Evolutionary conservation across 2,797 vertebrate species (phyloP), one percentile per base, ranked within the genome.

Genomic region (Triplophysa bombifrons): DNA sequence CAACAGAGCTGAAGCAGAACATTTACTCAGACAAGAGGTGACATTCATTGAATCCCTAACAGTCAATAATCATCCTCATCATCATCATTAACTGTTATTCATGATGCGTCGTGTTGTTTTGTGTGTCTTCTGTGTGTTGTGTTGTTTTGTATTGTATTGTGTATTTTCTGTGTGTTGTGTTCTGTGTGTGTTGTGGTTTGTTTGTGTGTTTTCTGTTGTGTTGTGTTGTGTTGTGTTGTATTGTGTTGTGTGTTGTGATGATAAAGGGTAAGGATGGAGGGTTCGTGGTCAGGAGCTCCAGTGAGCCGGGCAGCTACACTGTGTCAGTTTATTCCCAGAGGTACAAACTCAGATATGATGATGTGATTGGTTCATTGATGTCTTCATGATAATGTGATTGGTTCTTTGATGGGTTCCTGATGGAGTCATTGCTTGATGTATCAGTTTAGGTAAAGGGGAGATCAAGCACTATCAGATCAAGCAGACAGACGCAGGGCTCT

Each of bases 401-500:
- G 25, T 30, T 60, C 16, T 53, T 14, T 71, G 30, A 74, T 61
- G 16, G 1, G 4, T 4, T 74, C n/a, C 58, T 64, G 48, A 44
- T 58, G 3, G 11, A 14, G 12, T 48, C 46, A 3, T 48, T 80
- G 53, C 22, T 38, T 53, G 22, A n/a, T 30, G 20, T 25, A 46
- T 69, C 88, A 89, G 82, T 74, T 91, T 88, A 6, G 50, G 50
- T 22, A 68, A 84, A 20, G 91, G 91, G 16, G 85, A 89, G 3
- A 87, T 96, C 30, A 91, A 92, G 61, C 96, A 98, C 88, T 98
- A 98, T 82, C 94, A 96, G 84, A 96, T 97, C 79, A 96, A 96
- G 85, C 82, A 85, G 76, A 94, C 72, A 0, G 90, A 91, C 34
- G 77, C 20, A 0, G 94, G 91, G 30, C 88, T 92, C 78, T 96